These are phyloP conservation scores for Cynaeus angustus DNA, from an alignment of 2,888 invertebrate genomes.

Conservation along the genomic window DNA sequence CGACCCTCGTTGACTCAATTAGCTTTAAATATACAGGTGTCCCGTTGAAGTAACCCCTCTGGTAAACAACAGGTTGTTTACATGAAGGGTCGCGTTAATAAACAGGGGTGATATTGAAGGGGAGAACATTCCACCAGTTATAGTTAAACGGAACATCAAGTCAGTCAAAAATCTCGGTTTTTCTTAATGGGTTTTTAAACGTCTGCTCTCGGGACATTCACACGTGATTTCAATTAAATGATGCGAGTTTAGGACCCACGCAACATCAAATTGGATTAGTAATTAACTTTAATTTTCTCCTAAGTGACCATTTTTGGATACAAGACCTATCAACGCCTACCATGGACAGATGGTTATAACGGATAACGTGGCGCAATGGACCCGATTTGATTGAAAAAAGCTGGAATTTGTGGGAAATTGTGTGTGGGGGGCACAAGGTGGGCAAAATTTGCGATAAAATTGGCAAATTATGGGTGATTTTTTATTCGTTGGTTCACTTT, in stretches of 20 bases:
- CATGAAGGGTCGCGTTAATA: slow-evolving; percentile 14
- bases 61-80: slow-evolving; percentile 26
- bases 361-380: slow-evolving; percentile 8
- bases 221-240: slow-evolving; percentile 2
- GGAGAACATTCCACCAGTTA: neutral
- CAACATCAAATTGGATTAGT: slow-evolving; percentile 25
- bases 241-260: slow-evolving; percentile 4
- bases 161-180: neutral
- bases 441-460: slow-evolving; percentile 1
- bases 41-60: slow-evolving; percentile 7
- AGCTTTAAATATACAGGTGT: slow-evolving; percentile 21
- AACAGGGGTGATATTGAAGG: neutral
- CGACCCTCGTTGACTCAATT: too few species aligned
- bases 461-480: neutral
- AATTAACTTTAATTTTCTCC: slow-evolving; percentile 27
- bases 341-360: slow-evolving; percentile 15
- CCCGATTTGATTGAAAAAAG: neutral
- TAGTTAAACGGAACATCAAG: too few species aligned
- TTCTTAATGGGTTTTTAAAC: slow-evolving; percentile 1
- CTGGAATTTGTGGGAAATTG: neutral
- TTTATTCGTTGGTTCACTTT: too few species aligned
- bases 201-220: neutral
- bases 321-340: slow-evolving; percentile 32
- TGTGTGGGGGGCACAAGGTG: too few species aligned
- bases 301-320: slow-evolving; percentile 29